These are phyloP conservation scores for Rhegmatorhina hoffmannsi DNA, from an alignment of 2,113 vertebrate genomes.

Conservation along the genomic window DNA sequence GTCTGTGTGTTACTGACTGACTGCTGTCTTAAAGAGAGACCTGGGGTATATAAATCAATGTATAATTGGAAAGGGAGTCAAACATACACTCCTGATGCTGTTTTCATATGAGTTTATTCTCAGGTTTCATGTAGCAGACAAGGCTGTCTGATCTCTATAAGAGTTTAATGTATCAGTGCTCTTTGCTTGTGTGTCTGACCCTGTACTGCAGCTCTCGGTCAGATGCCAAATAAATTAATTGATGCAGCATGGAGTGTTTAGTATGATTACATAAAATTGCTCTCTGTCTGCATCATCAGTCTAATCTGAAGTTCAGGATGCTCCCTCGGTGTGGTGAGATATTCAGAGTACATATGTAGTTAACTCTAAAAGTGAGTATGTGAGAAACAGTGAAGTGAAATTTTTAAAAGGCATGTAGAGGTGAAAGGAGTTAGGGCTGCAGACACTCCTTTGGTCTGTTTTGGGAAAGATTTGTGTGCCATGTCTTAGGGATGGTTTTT, in stretches of 20 bases:
- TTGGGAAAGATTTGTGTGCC: neutral
- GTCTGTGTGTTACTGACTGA: neutral
- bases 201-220: neutral
- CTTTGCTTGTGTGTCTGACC: neutral
- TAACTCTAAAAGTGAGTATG: neutral
- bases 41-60: neutral
- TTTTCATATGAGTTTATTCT: neutral
- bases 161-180: neutral
- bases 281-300: neutral
- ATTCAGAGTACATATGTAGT: neutral
- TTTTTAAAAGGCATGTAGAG: accelerated
- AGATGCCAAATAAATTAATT: neutral
- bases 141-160: neutral
- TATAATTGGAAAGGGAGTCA: neutral
- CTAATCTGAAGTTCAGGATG: neutral
- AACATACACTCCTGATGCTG: neutral
- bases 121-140: neutral
- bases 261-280: neutral
- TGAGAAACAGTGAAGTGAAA: neutral
- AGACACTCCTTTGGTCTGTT: neutral
- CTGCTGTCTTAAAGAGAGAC: neutral
- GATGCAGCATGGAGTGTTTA: neutral
- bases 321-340: neutral
- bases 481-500: neutral
- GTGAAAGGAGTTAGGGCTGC: neutral